Evolutionary conservation across 2,888 invertebrate genomes (phyloP).

Genomic region (Tipula helvola): DNA sequence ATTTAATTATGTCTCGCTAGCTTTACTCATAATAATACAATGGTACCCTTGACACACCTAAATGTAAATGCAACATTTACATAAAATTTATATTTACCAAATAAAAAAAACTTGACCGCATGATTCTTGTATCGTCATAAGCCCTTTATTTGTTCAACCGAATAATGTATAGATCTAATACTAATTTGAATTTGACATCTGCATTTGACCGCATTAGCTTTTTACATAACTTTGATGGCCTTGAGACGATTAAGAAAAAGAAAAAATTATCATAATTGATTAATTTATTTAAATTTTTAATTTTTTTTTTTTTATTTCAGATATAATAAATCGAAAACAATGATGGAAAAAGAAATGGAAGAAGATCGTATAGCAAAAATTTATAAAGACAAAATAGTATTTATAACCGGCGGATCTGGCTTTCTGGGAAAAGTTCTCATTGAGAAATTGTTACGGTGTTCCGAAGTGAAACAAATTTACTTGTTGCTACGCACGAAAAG

Average conservation of each 20-base stretch:
- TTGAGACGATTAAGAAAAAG: background rate
- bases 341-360: constrained; percentile 18
- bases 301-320: background rate
- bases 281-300: background rate
- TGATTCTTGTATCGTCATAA: background rate
- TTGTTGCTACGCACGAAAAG: constrained; percentile 74
- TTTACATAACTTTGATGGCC: background rate
- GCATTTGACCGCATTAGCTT: background rate
- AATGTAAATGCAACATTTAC: background rate
- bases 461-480: constrained; percentile 64
- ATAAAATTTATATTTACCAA: background rate
- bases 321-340: background rate
- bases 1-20: no score
- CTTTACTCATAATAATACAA: no score
- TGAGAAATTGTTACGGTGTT: constrained; percentile 37
- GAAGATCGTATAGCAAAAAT: constrained; percentile 31
- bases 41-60: background rate
- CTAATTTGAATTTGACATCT: background rate
- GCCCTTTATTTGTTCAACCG: background rate
- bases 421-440: constrained; percentile 36
- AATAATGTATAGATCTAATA: background rate
- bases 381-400: constrained; percentile 29
- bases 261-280: background rate
- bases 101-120: no score
- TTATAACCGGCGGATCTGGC: constrained; percentile 36